Conservation (phyloP, 1,140 invertebrate species). For the Pissodes strobi region DNA sequence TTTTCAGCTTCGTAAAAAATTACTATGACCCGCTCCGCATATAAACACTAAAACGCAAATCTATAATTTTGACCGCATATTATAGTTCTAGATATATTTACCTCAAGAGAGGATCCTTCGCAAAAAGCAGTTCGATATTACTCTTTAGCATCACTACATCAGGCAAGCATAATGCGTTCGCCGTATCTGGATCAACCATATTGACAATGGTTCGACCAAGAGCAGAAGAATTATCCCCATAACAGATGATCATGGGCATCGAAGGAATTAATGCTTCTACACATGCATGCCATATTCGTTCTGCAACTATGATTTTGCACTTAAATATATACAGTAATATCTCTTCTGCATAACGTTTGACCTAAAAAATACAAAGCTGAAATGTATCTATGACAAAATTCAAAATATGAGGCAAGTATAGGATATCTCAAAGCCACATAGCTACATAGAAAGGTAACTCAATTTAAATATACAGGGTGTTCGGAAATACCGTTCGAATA, state of each 20-base stretch:
- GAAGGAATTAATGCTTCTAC: slow-evolving; percentile 62
- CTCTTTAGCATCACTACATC: slow-evolving; percentile 52
- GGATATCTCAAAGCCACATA: too few relatives aligned
- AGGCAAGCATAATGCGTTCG: slow-evolving; percentile 26
- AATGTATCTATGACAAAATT: too few relatives aligned
- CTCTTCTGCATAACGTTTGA: slow-evolving; percentile 61
- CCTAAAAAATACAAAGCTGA: too few relatives aligned
- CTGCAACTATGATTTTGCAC: slow-evolving; percentile 63
- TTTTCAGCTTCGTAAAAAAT: too few relatives aligned
- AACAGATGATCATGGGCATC: slow-evolving; percentile 60
- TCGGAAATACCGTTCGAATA: too few relatives aligned
- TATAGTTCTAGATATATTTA: too few relatives aligned
- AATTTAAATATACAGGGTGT: too few relatives aligned
- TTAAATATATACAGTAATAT: slow-evolving; percentile 66
- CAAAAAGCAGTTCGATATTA: slow-evolving; percentile 59
- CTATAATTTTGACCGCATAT: too few relatives aligned
- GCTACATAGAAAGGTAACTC: too few relatives aligned
- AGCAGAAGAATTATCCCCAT: slow-evolving; percentile 53
- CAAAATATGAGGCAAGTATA: too few relatives aligned
- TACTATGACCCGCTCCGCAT: too few relatives aligned
- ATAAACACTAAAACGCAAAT: too few relatives aligned
- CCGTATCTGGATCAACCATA: slow-evolving; percentile 64
- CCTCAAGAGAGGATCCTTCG: slow-evolving; percentile 47
- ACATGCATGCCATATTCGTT: slow-evolving; percentile 62
- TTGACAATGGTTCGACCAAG: slow-evolving; percentile 64